Conservation (phyloP, 2,113 vertebrate species). For the Argyrosomus japonicus region DNA sequence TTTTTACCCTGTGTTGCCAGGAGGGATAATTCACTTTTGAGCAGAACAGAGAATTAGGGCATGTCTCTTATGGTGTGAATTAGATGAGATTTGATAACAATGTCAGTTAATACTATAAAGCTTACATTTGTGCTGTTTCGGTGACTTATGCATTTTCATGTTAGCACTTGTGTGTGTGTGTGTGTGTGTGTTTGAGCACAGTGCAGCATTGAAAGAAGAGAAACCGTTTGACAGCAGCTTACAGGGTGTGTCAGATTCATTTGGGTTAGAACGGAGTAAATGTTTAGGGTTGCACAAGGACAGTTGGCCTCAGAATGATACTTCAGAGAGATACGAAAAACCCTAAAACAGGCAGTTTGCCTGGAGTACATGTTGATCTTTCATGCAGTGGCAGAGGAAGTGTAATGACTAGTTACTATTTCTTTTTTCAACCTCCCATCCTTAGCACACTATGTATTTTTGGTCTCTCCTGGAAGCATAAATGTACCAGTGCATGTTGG, state of each 20-base stretch:
- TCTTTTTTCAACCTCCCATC: constrained; percentile 38
- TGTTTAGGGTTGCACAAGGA: constrained; percentile 62
- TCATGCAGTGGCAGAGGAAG: constrained; percentile 30
- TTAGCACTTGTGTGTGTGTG: neutral
- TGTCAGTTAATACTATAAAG: neutral
- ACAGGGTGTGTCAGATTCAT: constrained; percentile 53
- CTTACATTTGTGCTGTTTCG: neutral
- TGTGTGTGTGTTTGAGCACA: constrained; percentile 18
- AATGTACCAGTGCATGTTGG: neutral
- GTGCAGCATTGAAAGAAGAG: constrained; percentile 18
- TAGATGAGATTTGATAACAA: constrained; percentile 2
- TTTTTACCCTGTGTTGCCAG: constrained; percentile 48
- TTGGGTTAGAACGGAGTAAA: constrained; percentile 54
- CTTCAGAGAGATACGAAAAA: constrained; percentile 52
- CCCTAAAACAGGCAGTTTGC: constrained; percentile 43
- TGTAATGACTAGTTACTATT: constrained; percentile 61
- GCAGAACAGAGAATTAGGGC: constrained; percentile 52
- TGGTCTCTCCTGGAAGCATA: constrained; percentile 35
- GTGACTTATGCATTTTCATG: neutral
- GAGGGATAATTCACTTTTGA: constrained; percentile 43
- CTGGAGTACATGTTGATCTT: constrained; percentile 51
- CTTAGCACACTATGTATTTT: constrained; percentile 48
- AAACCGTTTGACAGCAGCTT: constrained; percentile 42
- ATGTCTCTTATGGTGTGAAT: constrained; percentile 48
- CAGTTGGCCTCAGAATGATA: constrained; percentile 46